A percentile compares a stretch with the other conserved stretches of the same genome.
Conservation (phyloP, 1,140 invertebrate species). For the Orchestia grillus region DNA sequence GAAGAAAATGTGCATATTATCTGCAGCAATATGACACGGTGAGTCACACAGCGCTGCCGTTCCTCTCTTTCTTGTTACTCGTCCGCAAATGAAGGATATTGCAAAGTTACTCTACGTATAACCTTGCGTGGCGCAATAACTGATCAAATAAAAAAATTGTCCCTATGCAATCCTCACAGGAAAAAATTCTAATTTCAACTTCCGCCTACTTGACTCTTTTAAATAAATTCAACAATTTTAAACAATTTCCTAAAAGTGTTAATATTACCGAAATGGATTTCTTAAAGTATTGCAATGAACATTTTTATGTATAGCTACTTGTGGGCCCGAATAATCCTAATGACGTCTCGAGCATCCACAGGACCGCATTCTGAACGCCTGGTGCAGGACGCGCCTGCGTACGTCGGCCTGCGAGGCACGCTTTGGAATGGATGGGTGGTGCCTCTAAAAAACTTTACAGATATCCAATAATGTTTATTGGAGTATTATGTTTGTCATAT, state of each 20-base stretch:
- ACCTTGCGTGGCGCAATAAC: background rate
- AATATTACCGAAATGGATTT: too few relatives aligned
- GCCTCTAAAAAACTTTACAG: background rate
- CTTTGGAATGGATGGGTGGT: background rate
- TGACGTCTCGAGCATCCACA: too few relatives aligned
- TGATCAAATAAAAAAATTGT: background rate
- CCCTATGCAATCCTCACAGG: background rate
- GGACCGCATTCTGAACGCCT: too few relatives aligned
- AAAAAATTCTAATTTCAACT: background rate
- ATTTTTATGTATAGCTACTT: too few relatives aligned
- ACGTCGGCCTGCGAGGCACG: background rate
- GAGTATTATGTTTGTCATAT: background rate
- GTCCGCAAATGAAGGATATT: background rate
- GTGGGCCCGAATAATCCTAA: too few relatives aligned
- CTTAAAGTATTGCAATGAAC: too few relatives aligned
- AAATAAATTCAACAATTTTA: too few relatives aligned
- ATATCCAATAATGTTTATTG: background rate
- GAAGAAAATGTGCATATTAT: background rate
- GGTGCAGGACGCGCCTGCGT: background rate
- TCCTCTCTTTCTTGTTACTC: background rate
- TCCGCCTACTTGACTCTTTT: background rate
- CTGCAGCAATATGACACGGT: background rate
- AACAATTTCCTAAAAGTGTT: too few relatives aligned
- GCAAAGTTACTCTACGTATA: background rate
- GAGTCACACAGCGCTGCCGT: background rate